These are phyloP conservation scores for Fregata magnificens DNA, from an alignment of 2,113 vertebrate genomes.

Conservation along the genomic window DNA sequence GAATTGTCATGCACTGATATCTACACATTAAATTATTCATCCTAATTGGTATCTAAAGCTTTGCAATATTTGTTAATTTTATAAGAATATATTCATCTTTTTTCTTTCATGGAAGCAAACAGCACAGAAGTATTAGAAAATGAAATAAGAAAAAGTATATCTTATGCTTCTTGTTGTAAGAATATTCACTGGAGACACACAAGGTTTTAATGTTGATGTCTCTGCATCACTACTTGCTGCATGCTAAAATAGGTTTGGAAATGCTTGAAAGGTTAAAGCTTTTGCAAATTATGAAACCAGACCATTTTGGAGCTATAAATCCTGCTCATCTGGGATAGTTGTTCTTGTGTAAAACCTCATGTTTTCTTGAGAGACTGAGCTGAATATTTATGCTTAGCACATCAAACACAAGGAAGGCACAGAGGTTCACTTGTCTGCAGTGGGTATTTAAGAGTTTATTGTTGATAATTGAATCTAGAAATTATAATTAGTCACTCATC, in stretches of 20 bases:
- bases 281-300: constrained; percentile 56
- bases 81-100: background rate
- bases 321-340: constrained; percentile 49
- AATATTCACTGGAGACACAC: constrained; percentile 48
- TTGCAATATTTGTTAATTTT: constrained; percentile 3
- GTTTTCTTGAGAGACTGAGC: constrained; percentile 57
- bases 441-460: constrained; percentile 27
- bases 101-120: background rate
- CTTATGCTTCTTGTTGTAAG: constrained; percentile 14
- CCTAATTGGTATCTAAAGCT: constrained; percentile 19
- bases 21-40: constrained; percentile 12
- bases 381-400: constrained; percentile 54
- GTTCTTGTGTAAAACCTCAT: constrained; percentile 63
- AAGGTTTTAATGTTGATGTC: constrained; percentile 59
- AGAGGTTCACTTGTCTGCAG: background rate
- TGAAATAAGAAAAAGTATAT: background rate
- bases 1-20: background rate
- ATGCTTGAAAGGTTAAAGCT: constrained; percentile 67
- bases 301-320: constrained; percentile 62
- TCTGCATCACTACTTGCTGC: constrained; percentile 44
- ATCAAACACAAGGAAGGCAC: constrained; percentile 38
- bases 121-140: constrained; percentile 12
- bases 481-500: background rate
- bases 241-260: constrained; percentile 50
- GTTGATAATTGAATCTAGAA: constrained; percentile 4